phyloP scores from a whole-genome alignment of 2,113 vertebrate species.

The Propithecus coquereli region DNA sequence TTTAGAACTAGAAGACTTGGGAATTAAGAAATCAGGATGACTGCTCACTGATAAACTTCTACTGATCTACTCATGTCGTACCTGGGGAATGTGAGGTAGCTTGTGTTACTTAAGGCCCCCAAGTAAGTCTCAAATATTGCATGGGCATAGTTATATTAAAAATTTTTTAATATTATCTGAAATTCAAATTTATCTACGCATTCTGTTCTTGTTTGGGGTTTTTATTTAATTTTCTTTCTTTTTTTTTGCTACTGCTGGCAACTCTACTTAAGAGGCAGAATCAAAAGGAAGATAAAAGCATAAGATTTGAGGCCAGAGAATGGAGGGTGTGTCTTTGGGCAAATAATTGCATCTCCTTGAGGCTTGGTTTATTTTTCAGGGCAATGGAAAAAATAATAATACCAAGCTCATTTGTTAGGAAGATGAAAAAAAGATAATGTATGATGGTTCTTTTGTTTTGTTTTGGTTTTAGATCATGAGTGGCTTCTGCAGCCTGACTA shows the following conservation, averaged over 20 bases:
- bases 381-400: background rate
- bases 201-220: background rate
- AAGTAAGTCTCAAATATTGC: accelerated
- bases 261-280: background rate
- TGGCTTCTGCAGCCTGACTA: background rate
- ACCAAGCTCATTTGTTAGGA: background rate
- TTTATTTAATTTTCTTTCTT: background rate
- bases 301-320: background rate
- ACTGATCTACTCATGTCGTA: accelerated
- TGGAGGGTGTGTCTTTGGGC: background rate
- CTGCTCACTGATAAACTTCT: background rate
- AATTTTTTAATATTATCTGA: background rate
- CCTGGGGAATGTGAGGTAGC: accelerated
- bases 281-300: background rate
- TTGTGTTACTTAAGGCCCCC: background rate
- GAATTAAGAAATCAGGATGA: background rate
- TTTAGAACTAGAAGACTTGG: background rate
- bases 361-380: background rate
- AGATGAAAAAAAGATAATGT: background rate
- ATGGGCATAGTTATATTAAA: background rate
- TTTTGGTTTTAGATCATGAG: background rate
- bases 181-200: background rate
- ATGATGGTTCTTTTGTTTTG: background rate
- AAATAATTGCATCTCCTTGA: background rate
- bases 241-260: background rate